Evolutionary conservation across 2,113 vertebrate genomes (phyloP).

Genomic region (Burhinus oedicnemus): DNA sequence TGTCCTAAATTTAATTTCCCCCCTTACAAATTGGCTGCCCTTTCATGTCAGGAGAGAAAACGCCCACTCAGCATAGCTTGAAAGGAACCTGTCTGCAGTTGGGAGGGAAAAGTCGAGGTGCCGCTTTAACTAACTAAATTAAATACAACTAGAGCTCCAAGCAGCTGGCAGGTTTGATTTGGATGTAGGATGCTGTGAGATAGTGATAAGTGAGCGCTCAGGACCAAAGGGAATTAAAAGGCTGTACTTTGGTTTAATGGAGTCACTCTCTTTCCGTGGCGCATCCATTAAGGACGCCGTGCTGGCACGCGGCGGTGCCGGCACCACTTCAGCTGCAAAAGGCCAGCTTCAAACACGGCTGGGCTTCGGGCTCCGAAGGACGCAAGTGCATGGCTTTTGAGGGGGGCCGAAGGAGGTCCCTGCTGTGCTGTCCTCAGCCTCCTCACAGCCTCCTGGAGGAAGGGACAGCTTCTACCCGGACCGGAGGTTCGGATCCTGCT

Average conservation of each 20-base stretch:
- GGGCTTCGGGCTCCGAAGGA: background rate
- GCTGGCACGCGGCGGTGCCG: background rate
- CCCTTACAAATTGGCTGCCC: constrained; percentile 61
- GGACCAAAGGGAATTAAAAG: constrained; percentile 64
- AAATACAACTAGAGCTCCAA: constrained; percentile 49
- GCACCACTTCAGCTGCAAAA: constrained; percentile 14
- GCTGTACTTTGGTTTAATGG: constrained; percentile 60
- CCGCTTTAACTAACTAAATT: constrained; percentile 63
- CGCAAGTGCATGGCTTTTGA: background rate
- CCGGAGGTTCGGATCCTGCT: background rate
- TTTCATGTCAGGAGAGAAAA: constrained; percentile 68
- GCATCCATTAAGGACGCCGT: constrained; percentile 33
- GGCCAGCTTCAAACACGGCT: background rate
- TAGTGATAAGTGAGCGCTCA: constrained; percentile 63
- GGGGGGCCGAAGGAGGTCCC: background rate
- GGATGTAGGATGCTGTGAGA: constrained; percentile 62
- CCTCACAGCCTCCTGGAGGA: background rate
- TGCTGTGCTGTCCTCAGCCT: background rate
- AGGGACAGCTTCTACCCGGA: background rate
- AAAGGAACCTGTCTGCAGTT: constrained; percentile 51
- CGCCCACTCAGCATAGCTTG: constrained; percentile 57
- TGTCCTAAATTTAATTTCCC: constrained; percentile 65
- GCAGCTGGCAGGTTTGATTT: constrained; percentile 73
- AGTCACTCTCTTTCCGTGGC: constrained; percentile 36
- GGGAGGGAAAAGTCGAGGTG: constrained; percentile 29